These are phyloP conservation scores for Salvelinus alpinus DNA, from an alignment of 2,113 vertebrate genomes.

Conservation along the genomic window DNA sequence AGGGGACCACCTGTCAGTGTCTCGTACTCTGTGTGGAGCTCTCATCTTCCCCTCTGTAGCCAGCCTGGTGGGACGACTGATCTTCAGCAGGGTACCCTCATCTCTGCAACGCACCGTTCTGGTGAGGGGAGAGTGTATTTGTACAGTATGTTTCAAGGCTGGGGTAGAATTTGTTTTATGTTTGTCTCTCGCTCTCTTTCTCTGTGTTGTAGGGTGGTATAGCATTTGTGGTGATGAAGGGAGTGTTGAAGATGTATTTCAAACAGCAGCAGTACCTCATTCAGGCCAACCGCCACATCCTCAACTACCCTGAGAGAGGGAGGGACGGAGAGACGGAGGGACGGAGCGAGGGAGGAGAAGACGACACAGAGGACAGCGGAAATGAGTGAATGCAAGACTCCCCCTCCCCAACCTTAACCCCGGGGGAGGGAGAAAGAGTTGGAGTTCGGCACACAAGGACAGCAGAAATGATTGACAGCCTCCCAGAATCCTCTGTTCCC, in stretches of 20 bases:
- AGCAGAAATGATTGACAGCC: neutral
- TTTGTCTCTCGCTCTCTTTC: neutral
- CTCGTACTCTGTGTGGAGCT: conserved; percentile 77
- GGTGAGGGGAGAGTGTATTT: conserved; percentile 60
- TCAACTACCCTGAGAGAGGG: conserved; percentile 64
- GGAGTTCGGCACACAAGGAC: neutral
- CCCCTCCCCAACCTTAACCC: no score
- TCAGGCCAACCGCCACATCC: conserved; percentile 72
- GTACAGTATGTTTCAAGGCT: neutral
- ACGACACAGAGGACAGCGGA: conserved; percentile 60
- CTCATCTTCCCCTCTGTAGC: conserved; percentile 77
- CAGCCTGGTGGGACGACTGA: conserved; percentile 70
- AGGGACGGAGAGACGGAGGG: neutral
- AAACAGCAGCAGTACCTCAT: conserved; percentile 76
- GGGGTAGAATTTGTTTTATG: neutral
- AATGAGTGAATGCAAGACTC: conserved; percentile 43
- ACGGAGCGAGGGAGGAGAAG: conserved; percentile 14
- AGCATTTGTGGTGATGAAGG: conserved; percentile 74
- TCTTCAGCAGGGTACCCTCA: conserved; percentile 68
- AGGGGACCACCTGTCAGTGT: conserved; percentile 73
- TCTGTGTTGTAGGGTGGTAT: conserved; percentile 69
- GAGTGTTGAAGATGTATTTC: conserved; percentile 76
- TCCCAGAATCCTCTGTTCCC: neutral
- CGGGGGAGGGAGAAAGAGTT: neutral
- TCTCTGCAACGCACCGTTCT: conserved; percentile 73